These are phyloP conservation scores for Drosophila yooni DNA, from an alignment of 2,888 invertebrate genomes.

Conservation along the genomic window DNA sequence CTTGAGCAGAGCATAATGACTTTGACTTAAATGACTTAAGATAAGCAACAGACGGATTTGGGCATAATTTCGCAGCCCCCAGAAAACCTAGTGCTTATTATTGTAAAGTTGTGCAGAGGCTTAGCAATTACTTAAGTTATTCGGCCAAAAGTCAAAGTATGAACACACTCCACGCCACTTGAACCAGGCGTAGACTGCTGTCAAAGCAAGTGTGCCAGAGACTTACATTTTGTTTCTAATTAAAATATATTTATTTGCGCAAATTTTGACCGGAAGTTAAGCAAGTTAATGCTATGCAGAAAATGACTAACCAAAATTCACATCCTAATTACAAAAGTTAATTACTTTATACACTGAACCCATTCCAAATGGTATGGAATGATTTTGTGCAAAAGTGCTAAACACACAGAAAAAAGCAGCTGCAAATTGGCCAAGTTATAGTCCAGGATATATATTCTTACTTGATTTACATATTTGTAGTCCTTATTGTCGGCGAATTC, in stretches of 20 bases:
- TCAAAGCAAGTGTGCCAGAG: not conserved
- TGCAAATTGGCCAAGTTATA: not conserved
- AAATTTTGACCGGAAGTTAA: not conserved
- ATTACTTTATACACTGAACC: not conserved
- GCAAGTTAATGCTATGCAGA: not conserved
- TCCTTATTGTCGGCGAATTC: not conserved
- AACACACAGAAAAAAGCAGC: not conserved
- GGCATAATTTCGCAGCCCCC: not conserved
- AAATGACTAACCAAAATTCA: not conserved
- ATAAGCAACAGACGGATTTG: conserved; percentile 1
- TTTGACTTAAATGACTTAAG: not conserved
- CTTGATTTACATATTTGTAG: not conserved
- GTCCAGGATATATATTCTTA: not conserved
- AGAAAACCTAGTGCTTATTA: not conserved
- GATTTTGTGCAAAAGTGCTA: not conserved
- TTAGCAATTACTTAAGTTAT: conserved; percentile 4
- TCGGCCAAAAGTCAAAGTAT: not conserved
- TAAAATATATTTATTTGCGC: not conserved
- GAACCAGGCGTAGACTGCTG: not conserved
- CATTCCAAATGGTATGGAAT: not conserved
- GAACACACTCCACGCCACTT: not conserved
- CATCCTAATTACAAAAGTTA: not conserved
- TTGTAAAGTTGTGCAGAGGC: not conserved
- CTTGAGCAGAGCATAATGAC: not conserved
- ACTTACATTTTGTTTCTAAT: not conserved